A percentile compares a stretch with the other conserved stretches of the same genome.
These are phyloP conservation scores for Bradysia coprophila DNA, from an alignment of 1,140 invertebrate species.

Conservation along the genomic window DNA sequence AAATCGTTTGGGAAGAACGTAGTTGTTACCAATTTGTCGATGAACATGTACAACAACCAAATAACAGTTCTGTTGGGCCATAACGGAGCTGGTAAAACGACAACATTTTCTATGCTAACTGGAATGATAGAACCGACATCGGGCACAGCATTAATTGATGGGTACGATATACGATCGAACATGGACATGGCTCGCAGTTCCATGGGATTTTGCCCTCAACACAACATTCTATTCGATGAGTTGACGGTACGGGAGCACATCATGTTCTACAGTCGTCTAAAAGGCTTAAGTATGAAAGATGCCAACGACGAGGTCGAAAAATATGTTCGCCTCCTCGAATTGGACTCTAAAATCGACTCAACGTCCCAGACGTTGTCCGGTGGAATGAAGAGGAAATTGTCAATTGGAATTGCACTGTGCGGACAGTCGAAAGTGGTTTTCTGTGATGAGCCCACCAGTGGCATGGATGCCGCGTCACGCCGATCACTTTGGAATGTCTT, in stretches of 20 bases:
- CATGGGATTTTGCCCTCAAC: slow-evolving; percentile 77
- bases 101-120: slow-evolving; percentile 48
- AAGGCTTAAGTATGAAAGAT: slow-evolving; percentile 10
- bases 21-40: slow-evolving; percentile 50
- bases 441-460: slow-evolving; percentile 80
- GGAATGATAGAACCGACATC: slow-evolving; percentile 38
- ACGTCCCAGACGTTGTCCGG: slow-evolving; percentile 49
- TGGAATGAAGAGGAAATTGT: slow-evolving; percentile 83
- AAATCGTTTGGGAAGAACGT: slow-evolving; percentile 27
- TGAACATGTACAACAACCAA: slow-evolving; percentile 49
- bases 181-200: slow-evolving; percentile 37
- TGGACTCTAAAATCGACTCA: slow-evolving; percentile 32
- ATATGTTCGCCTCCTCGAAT: slow-evolving; percentile 47
- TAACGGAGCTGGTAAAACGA: slow-evolving; percentile 39
- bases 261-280: slow-evolving; percentile 10
- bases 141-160: slow-evolving; percentile 42
- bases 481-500: slow-evolving; percentile 74
- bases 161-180: slow-evolving; percentile 37
- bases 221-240: slow-evolving; percentile 77
- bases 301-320: slow-evolving; percentile 36
- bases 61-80: too few relatives aligned
- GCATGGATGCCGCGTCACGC: slow-evolving; percentile 78
- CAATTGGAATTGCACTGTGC: slow-evolving; percentile 71
- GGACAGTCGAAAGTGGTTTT: slow-evolving; percentile 64
- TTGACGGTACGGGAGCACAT: slow-evolving; percentile 81